A percentile compares a stretch with the other conserved stretches of the same genome.
Evolutionary conservation across 2,113 vertebrate genomes (phyloP).

Genomic region (Polypterus senegalus): DNA sequence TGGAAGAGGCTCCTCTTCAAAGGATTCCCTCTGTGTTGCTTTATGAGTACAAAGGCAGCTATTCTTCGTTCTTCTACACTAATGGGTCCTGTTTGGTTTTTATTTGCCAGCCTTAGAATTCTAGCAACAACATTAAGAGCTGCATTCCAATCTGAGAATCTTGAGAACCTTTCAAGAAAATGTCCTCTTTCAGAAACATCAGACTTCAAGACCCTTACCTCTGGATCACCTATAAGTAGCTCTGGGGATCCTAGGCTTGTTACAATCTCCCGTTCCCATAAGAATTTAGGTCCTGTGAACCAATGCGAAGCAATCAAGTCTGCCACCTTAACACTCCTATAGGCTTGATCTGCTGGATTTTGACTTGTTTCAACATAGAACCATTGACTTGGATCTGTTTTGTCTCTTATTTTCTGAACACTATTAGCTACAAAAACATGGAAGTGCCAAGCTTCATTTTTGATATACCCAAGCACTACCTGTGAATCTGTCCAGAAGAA

Average conservation of each 20-base stretch:
- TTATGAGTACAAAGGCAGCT: too few species aligned
- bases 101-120: conserved; percentile 10
- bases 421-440: conserved; percentile 16
- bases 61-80: too few species aligned
- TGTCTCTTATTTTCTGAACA: conserved; percentile 9
- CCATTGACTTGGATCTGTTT: conserved; percentile 12
- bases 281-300: conserved; percentile 13
- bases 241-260: conserved; percentile 14
- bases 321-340: conserved; percentile 12
- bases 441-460: too few species aligned
- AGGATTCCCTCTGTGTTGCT: too few species aligned
- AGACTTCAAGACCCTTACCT: too few species aligned
- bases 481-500: conserved; percentile 16
- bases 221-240: conserved; percentile 4
- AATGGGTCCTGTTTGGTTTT: conserved; percentile 12
- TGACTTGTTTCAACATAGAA: conserved; percentile 11
- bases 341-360: conserved; percentile 17
- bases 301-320: conserved; percentile 19
- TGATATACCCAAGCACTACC: too few species aligned
- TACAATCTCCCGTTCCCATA: conserved; percentile 14
- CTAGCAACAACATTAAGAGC: conserved; percentile 17
- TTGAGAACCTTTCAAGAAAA: conserved; percentile 6
- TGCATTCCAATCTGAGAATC: conserved; percentile 20
- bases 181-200: too few species aligned
- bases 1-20: too few species aligned